Evolutionary conservation across 2,888 invertebrate genomes (phyloP).

Genomic region (Marronus borbonicus): DNA sequence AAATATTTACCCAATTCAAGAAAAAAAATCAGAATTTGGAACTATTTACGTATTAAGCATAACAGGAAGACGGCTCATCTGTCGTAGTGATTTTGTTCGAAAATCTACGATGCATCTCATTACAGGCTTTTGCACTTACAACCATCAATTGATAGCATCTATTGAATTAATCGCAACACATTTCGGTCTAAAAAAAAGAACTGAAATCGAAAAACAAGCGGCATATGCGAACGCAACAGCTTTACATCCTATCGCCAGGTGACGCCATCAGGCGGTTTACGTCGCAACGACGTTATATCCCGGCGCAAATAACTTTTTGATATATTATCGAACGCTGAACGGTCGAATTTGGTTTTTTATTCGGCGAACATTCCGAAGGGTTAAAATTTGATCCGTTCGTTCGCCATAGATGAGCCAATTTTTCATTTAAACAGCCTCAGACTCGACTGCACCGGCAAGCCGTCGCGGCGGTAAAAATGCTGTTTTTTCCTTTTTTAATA

Average conservation of each 20-base stretch:
- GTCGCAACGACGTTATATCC: background rate
- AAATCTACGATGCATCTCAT: no score
- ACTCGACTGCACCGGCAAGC: background rate
- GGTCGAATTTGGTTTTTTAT: conserved; percentile 30
- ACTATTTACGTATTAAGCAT: no score
- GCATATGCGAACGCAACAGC: background rate
- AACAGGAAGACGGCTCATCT: no score
- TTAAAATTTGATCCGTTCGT: conserved; percentile 31
- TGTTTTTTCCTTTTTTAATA: conserved; percentile 32
- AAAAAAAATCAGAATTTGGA: no score
- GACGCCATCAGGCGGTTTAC: background rate
- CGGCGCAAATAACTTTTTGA: conserved; percentile 16
- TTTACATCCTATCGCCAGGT: background rate
- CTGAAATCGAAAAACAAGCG: background rate
- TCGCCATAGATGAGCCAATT: conserved; percentile 31
- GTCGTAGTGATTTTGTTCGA: no score
- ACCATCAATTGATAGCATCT: no score
- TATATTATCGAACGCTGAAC: conserved; percentile 33
- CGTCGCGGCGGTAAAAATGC: conserved; percentile 12
- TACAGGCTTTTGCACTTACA: no score
- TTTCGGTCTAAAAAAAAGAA: background rate
- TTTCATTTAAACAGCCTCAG: conserved; percentile 34
- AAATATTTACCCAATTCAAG: no score
- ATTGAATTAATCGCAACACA: background rate
- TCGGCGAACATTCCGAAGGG: conserved; percentile 1